These are phyloP conservation scores for Probaryconus sp. DNA, from an alignment of 1,140 invertebrate species.

Conservation along the genomic window DNA sequence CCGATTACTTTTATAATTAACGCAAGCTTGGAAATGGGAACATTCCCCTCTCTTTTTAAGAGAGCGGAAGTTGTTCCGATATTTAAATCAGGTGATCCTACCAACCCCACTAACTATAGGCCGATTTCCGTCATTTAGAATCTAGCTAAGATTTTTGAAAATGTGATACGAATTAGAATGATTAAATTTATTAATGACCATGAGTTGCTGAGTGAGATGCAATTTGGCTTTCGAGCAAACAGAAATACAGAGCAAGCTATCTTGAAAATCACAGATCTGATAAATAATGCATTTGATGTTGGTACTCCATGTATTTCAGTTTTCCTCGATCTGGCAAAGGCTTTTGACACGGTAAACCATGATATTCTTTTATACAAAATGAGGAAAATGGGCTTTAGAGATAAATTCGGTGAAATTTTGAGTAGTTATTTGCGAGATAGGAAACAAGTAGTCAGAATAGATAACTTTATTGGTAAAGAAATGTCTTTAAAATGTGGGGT, in stretches of 20 bases:
- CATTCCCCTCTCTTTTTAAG: slow-evolving; percentile 7
- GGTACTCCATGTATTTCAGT: background rate
- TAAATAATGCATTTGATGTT: background rate
- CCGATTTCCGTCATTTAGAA: slow-evolving; percentile 7
- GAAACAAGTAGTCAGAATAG: background rate
- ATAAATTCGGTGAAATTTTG: background rate
- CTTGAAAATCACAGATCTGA: background rate
- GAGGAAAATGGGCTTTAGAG: background rate
- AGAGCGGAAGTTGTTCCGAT: slow-evolving; percentile 20
- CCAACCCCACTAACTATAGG: slow-evolving; percentile 15
- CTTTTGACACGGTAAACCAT: slow-evolving; percentile 12
- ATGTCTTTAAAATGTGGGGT: background rate
- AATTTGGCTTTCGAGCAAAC: slow-evolving; percentile 18
- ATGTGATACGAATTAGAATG: slow-evolving; percentile 4
- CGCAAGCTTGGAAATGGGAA: background rate
- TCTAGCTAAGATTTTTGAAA: slow-evolving; percentile 27
- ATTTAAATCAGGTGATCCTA: slow-evolving; percentile 12
- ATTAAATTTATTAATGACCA: slow-evolving; percentile 4
- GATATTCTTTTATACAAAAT: slow-evolving; percentile 7
- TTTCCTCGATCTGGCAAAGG: slow-evolving; percentile 22
- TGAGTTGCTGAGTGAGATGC: background rate
- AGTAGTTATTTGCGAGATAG: background rate
- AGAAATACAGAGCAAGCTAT: slow-evolving; percentile 1
- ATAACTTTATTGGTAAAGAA: background rate
- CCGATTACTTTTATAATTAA: background rate